phyloP scores from a whole-genome alignment of 92 coral and sea anemone genomes.

The Meandrina meandrites region DNA sequence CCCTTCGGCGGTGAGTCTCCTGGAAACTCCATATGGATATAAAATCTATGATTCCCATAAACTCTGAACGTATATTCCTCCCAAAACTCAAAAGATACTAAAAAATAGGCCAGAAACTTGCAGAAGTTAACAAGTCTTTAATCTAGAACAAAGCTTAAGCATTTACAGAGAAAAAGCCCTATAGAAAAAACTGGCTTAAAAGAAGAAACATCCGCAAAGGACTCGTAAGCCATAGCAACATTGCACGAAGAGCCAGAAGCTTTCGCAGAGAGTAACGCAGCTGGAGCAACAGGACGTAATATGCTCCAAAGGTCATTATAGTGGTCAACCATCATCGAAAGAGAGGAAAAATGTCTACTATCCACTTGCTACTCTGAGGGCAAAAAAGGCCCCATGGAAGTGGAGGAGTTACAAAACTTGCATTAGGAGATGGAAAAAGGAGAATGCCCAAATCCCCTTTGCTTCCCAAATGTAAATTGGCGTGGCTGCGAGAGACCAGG shows the following conservation, averaged over 20 bases:
- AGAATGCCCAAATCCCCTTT: slow-evolving; percentile 37
- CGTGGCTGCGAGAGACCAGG: slow-evolving; percentile 13
- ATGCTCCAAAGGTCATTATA: neutral
- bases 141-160: neutral
- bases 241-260: neutral
- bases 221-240: no score
- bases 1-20: no score
- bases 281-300: neutral
- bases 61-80: slow-evolving; percentile 33
- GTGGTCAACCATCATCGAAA: slow-evolving; percentile 13
- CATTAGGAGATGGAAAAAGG: slow-evolving; percentile 42
- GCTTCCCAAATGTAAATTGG: slow-evolving; percentile 43
- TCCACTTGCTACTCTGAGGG: slow-evolving; percentile 37
- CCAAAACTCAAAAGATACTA: slow-evolving; percentile 52
- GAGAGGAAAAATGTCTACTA: neutral
- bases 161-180: no score
- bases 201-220: no score
- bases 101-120: slow-evolving; percentile 47
- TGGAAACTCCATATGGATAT: neutral
- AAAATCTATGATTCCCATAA: slow-evolving; percentile 1
- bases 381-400: slow-evolving; percentile 71
- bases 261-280: neutral
- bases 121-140: neutral
- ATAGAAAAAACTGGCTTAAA: no score
- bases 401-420: slow-evolving; percentile 30